Percentiles rank a stretch among this genome's conserved stretches.
Conservation (phyloP, 2,113 vertebrate genomes). For the Pseudois nayaur region DNA sequence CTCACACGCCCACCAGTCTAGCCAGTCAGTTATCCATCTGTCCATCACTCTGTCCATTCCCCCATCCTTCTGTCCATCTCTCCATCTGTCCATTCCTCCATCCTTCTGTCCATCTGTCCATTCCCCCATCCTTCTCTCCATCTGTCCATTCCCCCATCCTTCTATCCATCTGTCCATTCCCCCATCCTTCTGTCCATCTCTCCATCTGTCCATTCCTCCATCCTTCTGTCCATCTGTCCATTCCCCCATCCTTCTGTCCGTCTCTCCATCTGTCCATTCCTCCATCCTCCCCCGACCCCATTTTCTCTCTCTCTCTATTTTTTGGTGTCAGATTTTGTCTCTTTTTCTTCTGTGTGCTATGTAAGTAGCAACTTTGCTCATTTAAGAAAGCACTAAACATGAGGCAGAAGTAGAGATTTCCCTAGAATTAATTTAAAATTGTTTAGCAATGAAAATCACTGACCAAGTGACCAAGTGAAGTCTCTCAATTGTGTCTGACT, state of each 20-base stretch:
- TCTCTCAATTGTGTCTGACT: too few species aligned
- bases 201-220: too few species aligned
- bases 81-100: background rate
- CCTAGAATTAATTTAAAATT: background rate
- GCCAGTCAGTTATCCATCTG: background rate
- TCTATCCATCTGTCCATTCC: too few species aligned
- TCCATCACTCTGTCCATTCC: background rate
- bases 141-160: too few species aligned
- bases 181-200: too few species aligned
- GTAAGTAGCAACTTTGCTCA: background rate
- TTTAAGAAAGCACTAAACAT: background rate
- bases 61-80: too few species aligned
- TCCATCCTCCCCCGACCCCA: rapidly evolving
- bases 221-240: too few species aligned
- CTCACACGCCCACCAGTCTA: too few species aligned
- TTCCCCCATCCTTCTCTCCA: background rate
- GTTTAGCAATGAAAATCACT: background rate
- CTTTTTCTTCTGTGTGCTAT: background rate
- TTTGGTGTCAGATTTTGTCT: background rate
- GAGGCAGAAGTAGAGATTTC: background rate
- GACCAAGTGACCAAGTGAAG: background rate
- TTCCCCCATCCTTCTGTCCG: too few species aligned
- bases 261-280: background rate
- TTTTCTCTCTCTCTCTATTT: background rate
- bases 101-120: background rate